phyloP scores from a whole-genome alignment of 2,888 invertebrate species.

The Andrena haemorrhoa region DNA sequence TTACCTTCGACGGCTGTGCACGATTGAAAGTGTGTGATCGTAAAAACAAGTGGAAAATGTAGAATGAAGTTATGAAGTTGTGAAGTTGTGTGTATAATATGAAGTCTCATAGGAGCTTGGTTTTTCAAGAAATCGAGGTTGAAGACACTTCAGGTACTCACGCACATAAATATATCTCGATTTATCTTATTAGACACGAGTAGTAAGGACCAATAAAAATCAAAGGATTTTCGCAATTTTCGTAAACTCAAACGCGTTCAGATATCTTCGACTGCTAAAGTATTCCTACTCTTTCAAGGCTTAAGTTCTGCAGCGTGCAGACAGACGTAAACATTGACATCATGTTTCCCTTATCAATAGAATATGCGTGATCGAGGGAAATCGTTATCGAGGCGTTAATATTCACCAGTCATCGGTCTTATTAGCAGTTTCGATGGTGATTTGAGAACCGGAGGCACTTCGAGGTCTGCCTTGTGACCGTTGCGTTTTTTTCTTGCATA shows the following conservation, averaged over 20 bases:
- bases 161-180: too few species aligned
- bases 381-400: background rate
- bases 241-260: background rate
- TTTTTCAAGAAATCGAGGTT: too few species aligned
- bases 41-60: too few species aligned
- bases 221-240: background rate
- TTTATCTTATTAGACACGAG: too few species aligned
- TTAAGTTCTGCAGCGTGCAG: background rate
- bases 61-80: too few species aligned
- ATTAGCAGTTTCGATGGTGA: background rate
- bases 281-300: background rate
- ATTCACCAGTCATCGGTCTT: background rate
- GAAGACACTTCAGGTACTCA: too few species aligned
- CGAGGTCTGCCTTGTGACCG: background rate
- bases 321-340: background rate
- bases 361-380: background rate
- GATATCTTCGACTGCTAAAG: too few species aligned
- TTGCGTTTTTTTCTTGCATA: background rate
- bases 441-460: background rate
- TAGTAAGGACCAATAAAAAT: too few species aligned
- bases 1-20: too few species aligned
- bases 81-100: too few species aligned
- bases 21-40: too few species aligned
- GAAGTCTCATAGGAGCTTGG: too few species aligned
- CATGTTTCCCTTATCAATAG: background rate